Evolutionary conservation across 2,888 invertebrate species (phyloP).

Genomic region (Spialia ferax): DNA sequence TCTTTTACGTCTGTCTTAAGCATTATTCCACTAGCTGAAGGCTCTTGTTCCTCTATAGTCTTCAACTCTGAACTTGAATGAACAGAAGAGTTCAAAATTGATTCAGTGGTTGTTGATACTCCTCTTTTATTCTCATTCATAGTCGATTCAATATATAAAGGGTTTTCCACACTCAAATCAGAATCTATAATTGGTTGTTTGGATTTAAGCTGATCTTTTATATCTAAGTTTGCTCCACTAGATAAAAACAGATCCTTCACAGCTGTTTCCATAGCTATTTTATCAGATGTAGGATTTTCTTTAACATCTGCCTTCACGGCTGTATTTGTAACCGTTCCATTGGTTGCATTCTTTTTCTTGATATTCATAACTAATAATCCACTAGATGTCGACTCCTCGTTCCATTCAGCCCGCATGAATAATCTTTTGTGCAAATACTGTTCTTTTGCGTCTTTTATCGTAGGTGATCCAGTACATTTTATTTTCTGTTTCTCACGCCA

Average conservation of each 20-base stretch:
- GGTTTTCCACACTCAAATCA: not conserved
- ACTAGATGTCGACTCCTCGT: not conserved
- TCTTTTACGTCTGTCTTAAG: not conserved
- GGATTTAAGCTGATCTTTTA: not conserved
- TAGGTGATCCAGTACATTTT: no score
- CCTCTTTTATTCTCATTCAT: no score
- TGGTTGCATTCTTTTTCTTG: not conserved
- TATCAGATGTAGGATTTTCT: not conserved
- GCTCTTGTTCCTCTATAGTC: not conserved
- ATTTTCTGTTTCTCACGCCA: no score
- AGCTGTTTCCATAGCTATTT: no score
- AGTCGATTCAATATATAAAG: no score
- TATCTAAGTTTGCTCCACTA: no score
- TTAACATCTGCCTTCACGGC: not conserved
- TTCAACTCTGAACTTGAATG: not conserved
- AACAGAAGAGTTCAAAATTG: not conserved
- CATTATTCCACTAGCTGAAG: not conserved
- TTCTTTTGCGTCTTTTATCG: no score
- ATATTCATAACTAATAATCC: not conserved
- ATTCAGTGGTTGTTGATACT: not conserved
- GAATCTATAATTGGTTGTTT: not conserved
- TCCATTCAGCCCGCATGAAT: not conserved
- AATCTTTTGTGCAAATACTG: no score
- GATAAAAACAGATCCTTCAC: no score
- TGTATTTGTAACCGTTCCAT: not conserved